A percentile compares a stretch with the other conserved stretches of the same genome.
Evolutionary conservation across 2,888 invertebrate species (phyloP).

Genomic region (Perizoma affinitatum): DNA sequence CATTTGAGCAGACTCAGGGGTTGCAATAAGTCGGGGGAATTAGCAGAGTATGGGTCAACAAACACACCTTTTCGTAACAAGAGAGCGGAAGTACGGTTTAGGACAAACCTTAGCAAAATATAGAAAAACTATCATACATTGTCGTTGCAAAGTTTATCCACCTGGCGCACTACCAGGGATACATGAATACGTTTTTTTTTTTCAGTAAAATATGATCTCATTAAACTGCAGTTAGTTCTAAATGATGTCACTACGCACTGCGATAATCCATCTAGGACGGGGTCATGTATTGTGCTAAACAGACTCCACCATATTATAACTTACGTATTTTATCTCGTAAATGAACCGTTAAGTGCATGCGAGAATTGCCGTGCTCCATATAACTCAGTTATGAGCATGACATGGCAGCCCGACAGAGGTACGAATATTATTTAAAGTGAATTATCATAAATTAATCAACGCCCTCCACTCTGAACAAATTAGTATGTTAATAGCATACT

Average conservation of each 20-base stretch:
- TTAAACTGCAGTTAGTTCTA: conserved; percentile 29
- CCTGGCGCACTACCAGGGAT: not conserved
- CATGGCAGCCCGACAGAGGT: conserved; percentile 55
- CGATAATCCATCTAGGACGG: conserved; percentile 53
- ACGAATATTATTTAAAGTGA: conserved; percentile 32
- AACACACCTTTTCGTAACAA: conserved; percentile 9
- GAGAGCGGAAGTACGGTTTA: conserved; percentile 14
- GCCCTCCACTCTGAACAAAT: not conserved
- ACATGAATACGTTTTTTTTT: not conserved
- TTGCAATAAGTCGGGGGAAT: conserved; percentile 22
- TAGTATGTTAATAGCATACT: not conserved
- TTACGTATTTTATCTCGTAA: conserved; percentile 56
- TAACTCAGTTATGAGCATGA: conserved; percentile 78
- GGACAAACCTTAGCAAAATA: not conserved
- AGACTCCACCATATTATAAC: conserved; percentile 63
- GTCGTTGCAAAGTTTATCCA: not conserved
- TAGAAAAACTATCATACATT: too few relatives aligned
- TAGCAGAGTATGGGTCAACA: conserved; percentile 14
- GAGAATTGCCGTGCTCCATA: conserved; percentile 72
- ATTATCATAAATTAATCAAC: conserved; percentile 17
- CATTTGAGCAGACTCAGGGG: conserved; percentile 28
- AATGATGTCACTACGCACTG: conserved; percentile 34
- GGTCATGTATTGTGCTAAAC: conserved; percentile 57
- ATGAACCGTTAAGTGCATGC: conserved; percentile 75
- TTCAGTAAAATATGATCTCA: conserved; percentile 15